Conservation (phyloP, 2,113 vertebrate genomes). For the Periophthalmodon schlosseri region DNA sequence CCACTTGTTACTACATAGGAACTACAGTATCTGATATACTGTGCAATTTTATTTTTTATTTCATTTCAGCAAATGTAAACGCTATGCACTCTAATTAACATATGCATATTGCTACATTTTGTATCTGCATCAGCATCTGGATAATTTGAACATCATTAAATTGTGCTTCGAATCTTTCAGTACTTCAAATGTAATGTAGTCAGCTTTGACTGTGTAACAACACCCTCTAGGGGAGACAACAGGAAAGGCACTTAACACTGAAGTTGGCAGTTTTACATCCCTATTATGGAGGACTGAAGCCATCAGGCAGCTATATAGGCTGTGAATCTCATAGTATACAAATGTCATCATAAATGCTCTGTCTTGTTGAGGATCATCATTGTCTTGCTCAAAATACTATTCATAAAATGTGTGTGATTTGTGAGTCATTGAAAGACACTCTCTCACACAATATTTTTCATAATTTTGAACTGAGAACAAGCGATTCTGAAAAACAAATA, state of each 20-base stretch:
- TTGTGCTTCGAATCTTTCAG: not conserved
- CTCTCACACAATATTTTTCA: not conserved
- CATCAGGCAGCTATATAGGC: not conserved
- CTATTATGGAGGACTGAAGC: not conserved
- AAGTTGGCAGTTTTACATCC: constrained; percentile 40
- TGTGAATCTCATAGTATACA: not conserved
- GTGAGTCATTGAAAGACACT: constrained; percentile 7
- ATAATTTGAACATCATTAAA: not conserved
- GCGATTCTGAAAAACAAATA: constrained; percentile 5
- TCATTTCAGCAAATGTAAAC: not conserved
- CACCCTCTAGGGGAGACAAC: constrained; percentile 5
- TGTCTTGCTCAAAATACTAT: not conserved
- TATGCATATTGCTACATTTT: not conserved
- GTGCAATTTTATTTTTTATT: not conserved
- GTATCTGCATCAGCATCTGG: not conserved
- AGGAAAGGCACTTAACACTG: constrained; percentile 2
- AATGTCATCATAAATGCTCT: not conserved
- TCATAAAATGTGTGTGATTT: not conserved
- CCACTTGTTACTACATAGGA: not conserved
- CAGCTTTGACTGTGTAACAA: constrained; percentile 22
- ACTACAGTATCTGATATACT: constrained; percentile 3
- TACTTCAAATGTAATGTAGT: not conserved
- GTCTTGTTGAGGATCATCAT: not conserved
- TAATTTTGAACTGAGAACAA: constrained; percentile 5
- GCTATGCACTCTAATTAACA: not conserved